A percentile compares a stretch with the other conserved stretches of the same genome.
These are phyloP conservation scores for Bubo bubo DNA, from an alignment of 2,113 vertebrate species.

Conservation along the genomic window DNA sequence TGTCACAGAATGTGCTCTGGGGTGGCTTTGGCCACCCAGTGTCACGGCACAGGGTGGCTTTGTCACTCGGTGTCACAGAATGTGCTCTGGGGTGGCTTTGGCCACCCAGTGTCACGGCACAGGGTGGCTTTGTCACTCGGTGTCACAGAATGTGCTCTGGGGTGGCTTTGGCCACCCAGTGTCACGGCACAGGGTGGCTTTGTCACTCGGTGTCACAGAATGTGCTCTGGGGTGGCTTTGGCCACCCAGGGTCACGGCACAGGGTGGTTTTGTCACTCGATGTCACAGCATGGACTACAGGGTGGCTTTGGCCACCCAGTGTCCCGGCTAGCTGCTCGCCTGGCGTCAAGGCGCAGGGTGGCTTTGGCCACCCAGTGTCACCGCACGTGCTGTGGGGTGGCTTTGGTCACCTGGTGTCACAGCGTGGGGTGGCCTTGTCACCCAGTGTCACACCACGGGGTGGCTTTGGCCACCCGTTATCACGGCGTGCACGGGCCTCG, in stretches of 20 bases:
- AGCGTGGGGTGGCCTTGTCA: neutral
- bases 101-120: neutral
- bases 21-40: neutral
- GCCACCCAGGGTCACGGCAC: neutral
- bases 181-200: neutral
- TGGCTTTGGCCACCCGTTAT: neutral
- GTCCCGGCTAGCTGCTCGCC: neutral
- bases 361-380: neutral
- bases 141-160: neutral
- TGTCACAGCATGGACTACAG: neutral
- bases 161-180: neutral
- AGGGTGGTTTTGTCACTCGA: neutral
- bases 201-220: neutral
- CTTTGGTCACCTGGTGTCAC: neutral
- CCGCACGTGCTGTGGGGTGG: too few relatives aligned
- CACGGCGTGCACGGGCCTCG: neutral
- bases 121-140: neutral
- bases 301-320: neutral
- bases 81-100: neutral
- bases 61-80: neutral
- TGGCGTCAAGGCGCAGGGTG: too few relatives aligned
- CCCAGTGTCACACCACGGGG: neutral
- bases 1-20: neutral
- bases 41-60: neutral
- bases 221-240: neutral